phyloP scores from a whole-genome alignment of 2,113 vertebrate genomes.

The Lates calcarifer region DNA sequence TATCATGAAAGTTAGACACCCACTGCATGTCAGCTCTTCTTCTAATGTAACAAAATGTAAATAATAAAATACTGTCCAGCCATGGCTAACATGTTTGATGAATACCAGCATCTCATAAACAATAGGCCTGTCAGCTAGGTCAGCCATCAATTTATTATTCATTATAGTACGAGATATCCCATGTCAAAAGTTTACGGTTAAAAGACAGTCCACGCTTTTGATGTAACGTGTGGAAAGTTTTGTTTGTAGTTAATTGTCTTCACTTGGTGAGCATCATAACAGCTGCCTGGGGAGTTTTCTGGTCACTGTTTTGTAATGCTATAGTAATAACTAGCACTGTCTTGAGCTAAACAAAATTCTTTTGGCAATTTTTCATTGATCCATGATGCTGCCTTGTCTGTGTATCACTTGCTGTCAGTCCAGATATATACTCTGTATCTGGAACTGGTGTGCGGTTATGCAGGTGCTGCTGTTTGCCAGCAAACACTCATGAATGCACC shows the following conservation, averaged over 20 bases:
- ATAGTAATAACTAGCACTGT: not conserved
- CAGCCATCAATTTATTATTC: not conserved
- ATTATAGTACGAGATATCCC: not conserved
- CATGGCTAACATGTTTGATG: not conserved
- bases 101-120: not conserved
- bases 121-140: not conserved
- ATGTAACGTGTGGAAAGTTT: conserved; percentile 2
- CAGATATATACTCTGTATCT: not conserved
- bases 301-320: conserved; percentile 8
- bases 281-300: not conserved
- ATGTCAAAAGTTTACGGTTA: not conserved
- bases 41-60: not conserved
- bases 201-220: not conserved
- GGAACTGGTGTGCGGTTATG: not conserved
- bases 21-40: not conserved
- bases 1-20: not conserved
- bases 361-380: not conserved
- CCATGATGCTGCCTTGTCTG: not conserved
- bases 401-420: not conserved
- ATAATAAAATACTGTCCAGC: not conserved
- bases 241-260: not conserved
- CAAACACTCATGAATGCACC: not conserved
- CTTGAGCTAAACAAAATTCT: not conserved
- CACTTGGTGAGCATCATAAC: not conserved
- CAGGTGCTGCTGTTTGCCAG: not conserved